phyloP scores from a whole-genome alignment of 2,888 invertebrate species.

The Schizaphis graminum region DNA sequence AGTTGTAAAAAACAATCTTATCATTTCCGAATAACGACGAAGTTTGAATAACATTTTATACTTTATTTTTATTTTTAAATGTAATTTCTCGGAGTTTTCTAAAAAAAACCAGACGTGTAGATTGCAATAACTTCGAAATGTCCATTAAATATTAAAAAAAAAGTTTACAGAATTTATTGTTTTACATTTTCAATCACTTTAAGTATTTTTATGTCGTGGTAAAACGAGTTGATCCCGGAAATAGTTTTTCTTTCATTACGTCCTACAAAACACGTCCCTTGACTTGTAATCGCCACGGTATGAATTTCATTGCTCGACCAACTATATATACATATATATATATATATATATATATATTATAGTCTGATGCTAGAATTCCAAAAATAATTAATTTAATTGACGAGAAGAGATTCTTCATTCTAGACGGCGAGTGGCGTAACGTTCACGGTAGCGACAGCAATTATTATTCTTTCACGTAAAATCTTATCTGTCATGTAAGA shows the following conservation, averaged over 20 bases:
- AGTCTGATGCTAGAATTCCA: neutral
- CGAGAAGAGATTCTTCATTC: constrained; percentile 45
- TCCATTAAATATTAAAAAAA: constrained; percentile 1
- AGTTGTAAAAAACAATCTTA: neutral
- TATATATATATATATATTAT: neutral
- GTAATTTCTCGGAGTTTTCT: neutral
- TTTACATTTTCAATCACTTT: neutral
- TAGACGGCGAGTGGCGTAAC: neutral
- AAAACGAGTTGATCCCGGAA: neutral
- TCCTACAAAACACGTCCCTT: neutral
- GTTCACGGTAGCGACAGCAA: constrained; percentile 34
- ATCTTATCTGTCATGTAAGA: constrained; percentile 47
- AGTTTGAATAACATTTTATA: neutral
- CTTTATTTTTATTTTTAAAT: neutral
- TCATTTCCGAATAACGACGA: neutral
- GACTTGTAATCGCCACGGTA: neutral
- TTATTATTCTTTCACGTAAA: constrained; percentile 55
- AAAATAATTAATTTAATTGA: constrained; percentile 60
- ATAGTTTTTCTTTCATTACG: neutral
- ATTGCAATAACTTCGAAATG: constrained; percentile 1
- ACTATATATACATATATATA: neutral
- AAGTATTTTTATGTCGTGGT: neutral
- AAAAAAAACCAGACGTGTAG: neutral
- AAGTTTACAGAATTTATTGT: neutral
- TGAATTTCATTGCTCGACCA: constrained; percentile 31